Evolutionary conservation across 1,140 invertebrate genomes (phyloP), one percentile per base, ranked within the genome.

Genomic region (Mesaphorura yosii): DNA sequence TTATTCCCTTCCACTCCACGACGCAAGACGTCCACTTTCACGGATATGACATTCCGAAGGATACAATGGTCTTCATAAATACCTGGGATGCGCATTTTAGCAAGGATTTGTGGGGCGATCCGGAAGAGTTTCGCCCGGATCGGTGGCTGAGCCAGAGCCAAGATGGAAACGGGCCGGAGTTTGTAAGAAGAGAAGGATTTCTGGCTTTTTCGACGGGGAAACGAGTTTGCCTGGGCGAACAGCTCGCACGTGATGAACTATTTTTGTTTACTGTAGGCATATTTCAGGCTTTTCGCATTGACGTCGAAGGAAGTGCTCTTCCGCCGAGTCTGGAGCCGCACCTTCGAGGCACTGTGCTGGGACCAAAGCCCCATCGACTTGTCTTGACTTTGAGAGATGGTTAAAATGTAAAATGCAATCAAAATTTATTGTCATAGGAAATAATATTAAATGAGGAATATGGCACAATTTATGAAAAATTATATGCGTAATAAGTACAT

Each of bases 31-130:
- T 64, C 5, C 52, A 54, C 19, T 46, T 69, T n/a, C 38, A 55
- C 6, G 66, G 67, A 2, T 69, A 65, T 49, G 27, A 48, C 2
- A 66, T 72, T 29, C 71, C 71, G 6, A 64, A 65, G 48, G 67
- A 65, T 31, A 58, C 69, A 14, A 59, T 66, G 2, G 59, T 73
- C 14, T 52, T 72, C 0, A 65, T 66, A 6, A 55, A 55, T 44
- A 15, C 27, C 4, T 55, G 50, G 23, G 39, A 15, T 7, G 25
- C 34, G 19, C 53, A 55, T 44, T 31, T 40, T 17, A 29, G 46
- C 20, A n/a, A 41, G 5, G 19, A 55, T 12, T 26, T 41, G 23
- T 55, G 37, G 34, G 46, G 25, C 25, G 37, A 50, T 17, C 53
- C 53, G 5, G 27, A 55, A 45, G 39, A 12, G 15, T 55, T 55